A percentile compares a stretch with the other conserved stretches of the same genome.
These are phyloP conservation scores for Pachycephala philippinensis DNA, from an alignment of 2,113 vertebrate genomes.

Conservation along the genomic window DNA sequence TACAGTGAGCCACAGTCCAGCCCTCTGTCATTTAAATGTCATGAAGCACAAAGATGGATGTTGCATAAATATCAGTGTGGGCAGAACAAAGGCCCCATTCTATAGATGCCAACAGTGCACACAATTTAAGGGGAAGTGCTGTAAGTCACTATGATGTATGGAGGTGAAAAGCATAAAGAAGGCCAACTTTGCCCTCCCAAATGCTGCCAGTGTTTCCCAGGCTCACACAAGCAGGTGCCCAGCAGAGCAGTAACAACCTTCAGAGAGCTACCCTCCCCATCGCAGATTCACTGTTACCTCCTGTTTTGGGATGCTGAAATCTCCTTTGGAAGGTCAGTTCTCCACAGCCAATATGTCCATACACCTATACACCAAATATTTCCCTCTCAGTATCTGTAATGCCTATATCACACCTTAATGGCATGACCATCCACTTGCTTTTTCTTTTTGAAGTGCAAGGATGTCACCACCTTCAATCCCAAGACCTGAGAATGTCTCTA, in stretches of 20 bases:
- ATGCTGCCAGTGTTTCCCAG: neutral
- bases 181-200: neutral
- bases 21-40: neutral
- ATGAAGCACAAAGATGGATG: neutral
- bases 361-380: neutral
- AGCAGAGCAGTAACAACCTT: neutral
- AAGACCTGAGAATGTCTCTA: neutral
- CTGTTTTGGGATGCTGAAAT: neutral
- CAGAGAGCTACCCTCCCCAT: neutral
- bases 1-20: neutral
- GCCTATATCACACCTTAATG: neutral
- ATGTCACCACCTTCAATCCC: neutral
- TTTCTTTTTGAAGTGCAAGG: neutral
- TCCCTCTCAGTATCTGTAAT: neutral
- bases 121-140: neutral
- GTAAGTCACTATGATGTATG: neutral
- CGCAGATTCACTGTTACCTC: fast-evolving
- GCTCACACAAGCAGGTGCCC: neutral
- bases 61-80: neutral
- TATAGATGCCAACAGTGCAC: neutral
- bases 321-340: neutral
- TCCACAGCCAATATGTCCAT: neutral
- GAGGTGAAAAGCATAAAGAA: neutral
- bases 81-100: neutral
- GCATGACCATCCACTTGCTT: neutral